Base-by-base conservation (phyloP, 2,888 invertebrate species). In the Drosophila austrosaltans region DNA sequence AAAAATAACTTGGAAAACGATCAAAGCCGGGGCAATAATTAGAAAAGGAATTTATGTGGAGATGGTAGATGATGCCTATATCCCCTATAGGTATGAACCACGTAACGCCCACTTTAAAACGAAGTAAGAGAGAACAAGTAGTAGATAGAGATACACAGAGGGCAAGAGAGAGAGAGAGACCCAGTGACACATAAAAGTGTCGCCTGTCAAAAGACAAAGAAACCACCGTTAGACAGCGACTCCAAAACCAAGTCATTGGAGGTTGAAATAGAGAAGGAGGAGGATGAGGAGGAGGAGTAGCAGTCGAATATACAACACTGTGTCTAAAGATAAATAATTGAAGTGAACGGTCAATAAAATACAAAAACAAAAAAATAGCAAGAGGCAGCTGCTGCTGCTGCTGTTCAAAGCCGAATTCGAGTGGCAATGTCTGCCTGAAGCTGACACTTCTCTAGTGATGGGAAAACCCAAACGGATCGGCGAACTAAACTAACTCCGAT, bases 161-260 rank as follows among this genome's bases (percentile, higher is more conserved):
- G 36, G 40, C 63, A 57, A 32, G 60, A 60, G 73, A 76, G 40
- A 59, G 44, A n/a, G 30, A 7, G 39, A 61, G 72, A 76, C 88
- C 83, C 72, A 88, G 82, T 86, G 88, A 86, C 88, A 86, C 78
- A 86, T 83, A 76, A 86, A 86, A 82, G 79, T 85, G 77, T 81
- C 76, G 81, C 80, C 76, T 81, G 82, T 79, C 83, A 79, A 56
- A 76, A 66, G 66, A 62, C 62, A 58, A 64, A 53, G 59, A 3
- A 40, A 71, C n/a, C 56, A 76, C 76, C 72, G 79, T 81, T 79
- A 79, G 59, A 60, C 71, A 40, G 8, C 62, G 48, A 48, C 25
- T 25, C 48, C 48, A 48, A 48, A 44, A 20, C 16, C 12, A 32
- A 66, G 53, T 36, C 56, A 61, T 48, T 12, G 22, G 2, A 28